Base-by-base conservation (phyloP, 2,888 invertebrate species). In the Andrena haemorrhoa region DNA sequence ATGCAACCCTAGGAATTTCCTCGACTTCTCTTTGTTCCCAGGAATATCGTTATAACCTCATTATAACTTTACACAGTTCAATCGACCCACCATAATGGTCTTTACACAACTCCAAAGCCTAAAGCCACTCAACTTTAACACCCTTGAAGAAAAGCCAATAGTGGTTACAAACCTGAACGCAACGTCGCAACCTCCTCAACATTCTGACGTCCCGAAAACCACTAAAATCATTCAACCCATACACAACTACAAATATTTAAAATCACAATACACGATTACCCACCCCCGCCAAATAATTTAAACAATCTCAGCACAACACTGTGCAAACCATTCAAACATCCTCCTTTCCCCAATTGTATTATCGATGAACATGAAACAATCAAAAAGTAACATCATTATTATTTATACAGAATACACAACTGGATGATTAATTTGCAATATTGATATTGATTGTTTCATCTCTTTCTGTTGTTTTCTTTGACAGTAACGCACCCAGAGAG, bases 1-100 rank as follows among this genome's bases (percentile, higher is more conserved):
- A 91, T 92, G 91, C 85, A 87, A 90, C 89, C 93, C 93, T 93
- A 92, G 91, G 90, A 91, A 89, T 91, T 92, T 92, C 85, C 90
- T 89, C 86, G 89, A 90, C 89, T 92, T 93, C 92, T 92, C 93
- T 93, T 93, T 93, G 93, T 93, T 93, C 92, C 89, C 86, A 65
- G 88, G 90, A 92, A 91, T 90, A 92, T 92, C 92, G 91, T 92
- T 92, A 90, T 88, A 87, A 84, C 82, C 89, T 26, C 56, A 26
- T 56, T 56, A 56, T 56, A 56, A 56, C 86, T 89, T 92, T 91
- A 91, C 81, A 51, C 51, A 23, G 23, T 26, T 66, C 51, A 12
- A 66, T 77, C 12, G 35, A 20, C 35, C 23, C 8, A 35, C 60
- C 49, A 31, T 60, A 16, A 16, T 2, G 20, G 20, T 10, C 12